Base-by-base conservation (phyloP, 2,113 vertebrate genomes). In the Sebastes fasciatus region DNA sequence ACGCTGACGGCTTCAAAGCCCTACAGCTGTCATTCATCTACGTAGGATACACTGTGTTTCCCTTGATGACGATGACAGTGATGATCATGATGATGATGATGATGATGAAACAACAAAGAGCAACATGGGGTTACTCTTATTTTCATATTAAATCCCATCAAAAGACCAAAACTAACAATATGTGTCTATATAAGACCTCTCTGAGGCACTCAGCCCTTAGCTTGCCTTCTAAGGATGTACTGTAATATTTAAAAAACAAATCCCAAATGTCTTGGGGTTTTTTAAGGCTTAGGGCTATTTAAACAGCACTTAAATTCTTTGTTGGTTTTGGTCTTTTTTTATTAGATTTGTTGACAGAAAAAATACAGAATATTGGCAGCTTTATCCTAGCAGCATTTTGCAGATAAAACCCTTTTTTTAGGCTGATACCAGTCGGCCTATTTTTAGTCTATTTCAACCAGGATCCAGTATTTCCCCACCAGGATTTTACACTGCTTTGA, bases 1-100 rank as follows among this genome's bases (percentile, higher is more conserved):
- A 73, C 77, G 1, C 85, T 23, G 70, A 55, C 68, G 26, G 84
- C 80, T 79, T 82, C 72, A 82, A 75, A 79, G 72, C n/a, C 58
- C 9, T 21, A 66, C 73, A 60, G 76, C 78, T 82, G 83, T 83
- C 84, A 67, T 64, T 81, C 62, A 72, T 73, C 43, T 5, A 5
- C 21, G 11, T 2, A 5, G 74, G 61, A 60, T 10, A 52, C 57
- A 46, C 9, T 49, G 63, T 23, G 63, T 23, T 55, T 23, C 40
- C 51, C 63, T 80, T 77, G 16, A 62, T 64, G 69, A 68, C 40
- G 16, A 62, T 64, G 69, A 68, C 40, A 42, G 13, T 40, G 26
- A 74, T n/a, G 61, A 73, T n/a, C 0, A 60, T 5, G 60, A 60
- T 11, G 0, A n/a, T 12, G 43, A n/a, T 12, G 43, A n/a, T 34